phyloP scores from a whole-genome alignment of 2,888 invertebrate species.

The Schrankia costaestrigalis region DNA sequence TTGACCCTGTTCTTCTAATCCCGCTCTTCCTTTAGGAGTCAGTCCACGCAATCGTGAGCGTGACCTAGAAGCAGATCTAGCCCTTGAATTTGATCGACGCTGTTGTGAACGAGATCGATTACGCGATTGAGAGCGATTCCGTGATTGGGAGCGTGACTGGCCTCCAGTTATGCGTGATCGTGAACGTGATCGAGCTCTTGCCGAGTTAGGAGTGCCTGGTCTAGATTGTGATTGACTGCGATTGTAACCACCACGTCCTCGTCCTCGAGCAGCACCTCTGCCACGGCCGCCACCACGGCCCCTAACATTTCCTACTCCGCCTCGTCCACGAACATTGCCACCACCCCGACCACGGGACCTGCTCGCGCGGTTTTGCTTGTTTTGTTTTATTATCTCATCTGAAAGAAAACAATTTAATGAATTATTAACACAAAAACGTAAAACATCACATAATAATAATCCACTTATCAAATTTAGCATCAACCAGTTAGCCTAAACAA shows the following conservation, averaged over 20 bases:
- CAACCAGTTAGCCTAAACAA: no score
- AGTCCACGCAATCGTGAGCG: conserved; percentile 58
- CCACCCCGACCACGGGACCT: conserved; percentile 61
- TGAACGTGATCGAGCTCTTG: conserved; percentile 45
- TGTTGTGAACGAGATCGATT: conserved; percentile 38
- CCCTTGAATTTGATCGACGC: conserved; percentile 42
- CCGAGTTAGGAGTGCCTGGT: conserved; percentile 35
- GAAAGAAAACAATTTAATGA: conserved; percentile 3
- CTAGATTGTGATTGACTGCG: conserved; percentile 45
- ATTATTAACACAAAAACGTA: not conserved
- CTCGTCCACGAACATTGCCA: conserved; percentile 30
- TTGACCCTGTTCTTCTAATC: conserved; percentile 50
- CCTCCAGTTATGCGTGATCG: conserved; percentile 42
- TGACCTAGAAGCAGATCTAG: conserved; percentile 58
- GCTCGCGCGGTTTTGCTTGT: conserved; percentile 52
- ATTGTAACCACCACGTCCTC: conserved; percentile 28
- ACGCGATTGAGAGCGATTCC: conserved; percentile 43
- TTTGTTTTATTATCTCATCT: conserved; percentile 72
- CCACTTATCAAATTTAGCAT: not conserved
- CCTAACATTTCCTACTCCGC: conserved; percentile 19
- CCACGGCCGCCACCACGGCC: conserved; percentile 26
- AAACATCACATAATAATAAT: not conserved
- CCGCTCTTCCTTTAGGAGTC: conserved; percentile 68
- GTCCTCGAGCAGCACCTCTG: conserved; percentile 27
- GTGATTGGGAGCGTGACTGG: conserved; percentile 49